A percentile compares a stretch with the other conserved stretches of the same genome.
phyloP scores from a whole-genome alignment of 2,888 invertebrate genomes.

The Agrypnus murinus region DNA sequence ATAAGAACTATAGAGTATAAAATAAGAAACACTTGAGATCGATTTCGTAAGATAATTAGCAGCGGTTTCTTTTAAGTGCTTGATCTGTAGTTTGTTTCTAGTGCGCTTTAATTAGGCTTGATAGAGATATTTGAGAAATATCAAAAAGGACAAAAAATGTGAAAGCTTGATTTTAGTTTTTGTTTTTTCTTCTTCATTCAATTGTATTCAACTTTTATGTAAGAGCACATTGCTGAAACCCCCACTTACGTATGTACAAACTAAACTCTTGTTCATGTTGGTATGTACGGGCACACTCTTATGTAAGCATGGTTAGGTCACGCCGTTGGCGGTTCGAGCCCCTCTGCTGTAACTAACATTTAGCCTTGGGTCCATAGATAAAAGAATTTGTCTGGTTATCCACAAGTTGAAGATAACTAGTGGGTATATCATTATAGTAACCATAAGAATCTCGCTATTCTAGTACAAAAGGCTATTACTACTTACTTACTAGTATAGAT shows the following conservation, averaged over 20 bases:
- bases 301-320: no score
- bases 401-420: no score
- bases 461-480: no score
- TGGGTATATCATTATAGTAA: background rate
- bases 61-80: slow-evolving; percentile 22
- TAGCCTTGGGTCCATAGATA: no score
- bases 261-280: background rate
- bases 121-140: slow-evolving; percentile 20
- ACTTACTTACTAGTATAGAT: no score
- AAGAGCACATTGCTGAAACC: background rate
- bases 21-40: slow-evolving; percentile 1
- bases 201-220: background rate
- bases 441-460: no score
- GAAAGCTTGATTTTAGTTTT: slow-evolving; percentile 31
- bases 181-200: background rate
- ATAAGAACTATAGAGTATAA: no score
- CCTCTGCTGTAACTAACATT: no score
- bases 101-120: background rate
- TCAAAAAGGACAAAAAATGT: slow-evolving; percentile 25
- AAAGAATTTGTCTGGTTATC: no score
- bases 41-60: slow-evolving; percentile 37
- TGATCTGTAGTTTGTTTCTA: slow-evolving; percentile 8
- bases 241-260: slow-evolving; percentile 1
- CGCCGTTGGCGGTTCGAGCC: no score
- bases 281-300: background rate